A percentile compares a stretch with the other conserved stretches of the same genome.
phyloP scores from a whole-genome alignment of 2,888 invertebrate species.

The Cheilosia grossa region DNA sequence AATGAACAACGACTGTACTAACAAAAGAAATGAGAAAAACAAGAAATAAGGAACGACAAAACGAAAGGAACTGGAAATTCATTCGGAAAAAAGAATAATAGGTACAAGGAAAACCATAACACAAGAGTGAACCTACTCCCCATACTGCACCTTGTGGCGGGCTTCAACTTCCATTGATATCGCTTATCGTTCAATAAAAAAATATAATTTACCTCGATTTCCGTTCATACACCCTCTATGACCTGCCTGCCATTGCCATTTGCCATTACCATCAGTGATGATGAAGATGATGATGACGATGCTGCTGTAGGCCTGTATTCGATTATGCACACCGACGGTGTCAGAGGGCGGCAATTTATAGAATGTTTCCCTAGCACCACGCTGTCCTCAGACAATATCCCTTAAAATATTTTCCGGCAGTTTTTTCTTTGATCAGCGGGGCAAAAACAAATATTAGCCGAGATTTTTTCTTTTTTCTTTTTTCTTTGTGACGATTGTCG shows the following conservation, averaged over 20 bases:
- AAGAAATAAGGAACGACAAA: constrained; percentile 6
- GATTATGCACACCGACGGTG: constrained; percentile 40
- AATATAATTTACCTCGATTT: constrained; percentile 67
- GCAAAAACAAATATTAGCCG: constrained; percentile 32
- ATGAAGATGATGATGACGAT: not conserved
- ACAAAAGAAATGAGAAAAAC: constrained; percentile 37
- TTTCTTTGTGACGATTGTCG: constrained; percentile 10
- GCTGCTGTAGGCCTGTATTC: constrained; percentile 4
- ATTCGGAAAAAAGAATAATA: constrained; percentile 44
- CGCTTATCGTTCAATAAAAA: constrained; percentile 67
- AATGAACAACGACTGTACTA: constrained; percentile 33
- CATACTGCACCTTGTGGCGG: not conserved
- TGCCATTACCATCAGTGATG: constrained; percentile 1
- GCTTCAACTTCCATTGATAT: constrained; percentile 65
- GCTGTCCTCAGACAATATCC: constrained; percentile 33
- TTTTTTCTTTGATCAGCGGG: constrained; percentile 18
- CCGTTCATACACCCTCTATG: constrained; percentile 22
- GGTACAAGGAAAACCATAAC: constrained; percentile 40
- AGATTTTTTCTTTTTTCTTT: constrained; percentile 8
- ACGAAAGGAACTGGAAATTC: constrained; percentile 40
- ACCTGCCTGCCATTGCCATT: constrained; percentile 21
- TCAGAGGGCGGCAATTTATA: constrained; percentile 32
- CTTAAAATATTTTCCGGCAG: constrained; percentile 10
- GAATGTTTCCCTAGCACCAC: constrained; percentile 32
- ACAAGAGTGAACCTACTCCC: constrained; percentile 1